phyloP scores from a whole-genome alignment of 1,140 invertebrate species.

The Sarcophaga bullata region DNA sequence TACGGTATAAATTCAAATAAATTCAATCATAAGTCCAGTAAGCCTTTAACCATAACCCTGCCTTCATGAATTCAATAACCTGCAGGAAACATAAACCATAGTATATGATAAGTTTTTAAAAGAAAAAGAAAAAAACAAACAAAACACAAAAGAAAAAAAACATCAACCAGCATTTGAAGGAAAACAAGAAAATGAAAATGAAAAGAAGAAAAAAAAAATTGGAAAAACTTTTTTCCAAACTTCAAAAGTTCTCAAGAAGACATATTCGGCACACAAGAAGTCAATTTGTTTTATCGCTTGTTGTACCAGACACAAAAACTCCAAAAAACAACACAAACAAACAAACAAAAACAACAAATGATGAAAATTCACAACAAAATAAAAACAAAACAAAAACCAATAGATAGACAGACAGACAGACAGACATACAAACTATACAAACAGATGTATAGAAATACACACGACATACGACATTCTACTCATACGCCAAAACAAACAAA shows the following conservation, averaged over 20 bases:
- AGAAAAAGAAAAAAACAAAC: neutral
- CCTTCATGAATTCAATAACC: no score
- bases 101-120: neutral
- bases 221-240: neutral
- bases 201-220: neutral
- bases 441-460: neutral
- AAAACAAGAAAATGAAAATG: neutral
- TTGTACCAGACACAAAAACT: neutral
- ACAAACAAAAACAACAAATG: neutral
- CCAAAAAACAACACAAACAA: neutral
- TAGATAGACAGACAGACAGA: neutral
- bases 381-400: neutral
- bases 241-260: slow-evolving; percentile 22
- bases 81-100: neutral
- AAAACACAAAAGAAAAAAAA: neutral
- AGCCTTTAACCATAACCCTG: no score
- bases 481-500: neutral
- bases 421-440: neutral
- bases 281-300: slow-evolving; percentile 34
- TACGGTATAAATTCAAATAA: no score
- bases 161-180: no score
- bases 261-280: slow-evolving; percentile 28
- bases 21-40: no score
- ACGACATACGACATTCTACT: neutral
- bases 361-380: neutral